These are phyloP conservation scores for Dastarcus helophoroides DNA, from an alignment of 2,888 invertebrate genomes.

Conservation along the genomic window DNA sequence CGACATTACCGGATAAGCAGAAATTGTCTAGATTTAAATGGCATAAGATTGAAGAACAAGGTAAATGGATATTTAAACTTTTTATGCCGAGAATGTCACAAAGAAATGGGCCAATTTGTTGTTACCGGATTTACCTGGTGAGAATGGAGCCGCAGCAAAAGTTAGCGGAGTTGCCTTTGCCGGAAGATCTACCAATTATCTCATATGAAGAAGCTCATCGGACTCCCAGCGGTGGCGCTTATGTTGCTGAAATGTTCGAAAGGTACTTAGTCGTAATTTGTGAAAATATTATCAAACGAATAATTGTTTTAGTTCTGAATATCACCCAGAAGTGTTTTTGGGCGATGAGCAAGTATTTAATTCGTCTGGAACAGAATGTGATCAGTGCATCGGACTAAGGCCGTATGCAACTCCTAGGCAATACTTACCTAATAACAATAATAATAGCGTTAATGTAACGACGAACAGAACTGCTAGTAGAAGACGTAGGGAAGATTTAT, in stretches of 20 bases:
- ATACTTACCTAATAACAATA: slow-evolving; percentile 17
- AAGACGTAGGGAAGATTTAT: slow-evolving; percentile 27
- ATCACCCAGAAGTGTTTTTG: slow-evolving; percentile 57
- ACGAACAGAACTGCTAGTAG: slow-evolving; percentile 18
- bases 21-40: slow-evolving; percentile 48
- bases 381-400: slow-evolving; percentile 41
- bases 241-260: slow-evolving; percentile 76
- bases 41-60: slow-evolving; percentile 51
- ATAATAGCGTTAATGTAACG: slow-evolving; percentile 18
- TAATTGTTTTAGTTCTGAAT: slow-evolving; percentile 46
- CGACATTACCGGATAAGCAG: slow-evolving; percentile 57
- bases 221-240: slow-evolving; percentile 60
- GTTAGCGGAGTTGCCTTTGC: slow-evolving; percentile 54
- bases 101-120: slow-evolving; percentile 79
- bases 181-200: slow-evolving; percentile 56
- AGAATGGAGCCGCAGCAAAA: slow-evolving; percentile 51
- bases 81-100: slow-evolving; percentile 68
- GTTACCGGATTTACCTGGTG: slow-evolving; percentile 71
- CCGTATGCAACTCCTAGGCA: slow-evolving; percentile 33
- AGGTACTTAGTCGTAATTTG: slow-evolving; percentile 37
- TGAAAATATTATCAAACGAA: too few species aligned
- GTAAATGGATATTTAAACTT: slow-evolving; percentile 63
- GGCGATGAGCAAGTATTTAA: slow-evolving; percentile 51
- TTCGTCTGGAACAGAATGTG: slow-evolving; percentile 32
- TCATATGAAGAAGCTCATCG: slow-evolving; percentile 65